Base-by-base conservation (phyloP, 2,113 vertebrate genomes). In the Bos indicus region DNA sequence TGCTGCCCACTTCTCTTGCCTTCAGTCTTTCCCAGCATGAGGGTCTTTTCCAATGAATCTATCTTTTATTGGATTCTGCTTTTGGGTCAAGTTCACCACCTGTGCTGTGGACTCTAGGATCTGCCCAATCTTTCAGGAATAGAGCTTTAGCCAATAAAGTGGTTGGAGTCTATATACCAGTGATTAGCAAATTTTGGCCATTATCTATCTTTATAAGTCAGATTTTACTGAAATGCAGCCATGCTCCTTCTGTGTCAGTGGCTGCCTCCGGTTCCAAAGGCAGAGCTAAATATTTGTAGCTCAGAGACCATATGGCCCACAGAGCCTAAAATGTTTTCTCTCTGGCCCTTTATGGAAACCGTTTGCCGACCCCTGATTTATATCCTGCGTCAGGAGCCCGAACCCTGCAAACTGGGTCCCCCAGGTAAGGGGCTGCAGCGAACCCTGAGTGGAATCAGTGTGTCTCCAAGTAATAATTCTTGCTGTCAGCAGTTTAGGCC, bases 191-290 rank as follows among this genome's bases (percentile, higher is more conserved):
- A 14, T 64, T 33, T 4, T 16, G 14, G 25, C 51, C 89, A 26
- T 25, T 56, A 11, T 95, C 17, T 92, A 62, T 82, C 48, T 88
- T 57, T 15, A 6, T 84, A 59, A 80, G 77, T 48, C 36, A 57
- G 36, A 83, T 51, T 46, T 6, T 40, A 51, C 7, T 54, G 80
- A 52, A 88, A 43, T 8, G 30, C 28, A 71, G 23, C 46, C 51
- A 13, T 3, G 0, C 26, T 71, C 64, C 2, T 52, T 67, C 6
- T 1, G 23, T 11, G 3, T 11, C 46, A 19, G 4, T 23, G 43
- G 26, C 23, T 52, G 30, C 33, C 36, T 82, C 81, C 11, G 26
- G 23, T 26, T 16, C 23, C 10, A 15, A 12, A 10, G 33, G 56
- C 80, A 60, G 54, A 84, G 19, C 2, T 30, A 48, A 82, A 30